Percentiles rank a stretch among this genome's conserved stretches.
Conservation (phyloP, 2,797 vertebrate species). For the Hydrocynus forskahlii region DNA sequence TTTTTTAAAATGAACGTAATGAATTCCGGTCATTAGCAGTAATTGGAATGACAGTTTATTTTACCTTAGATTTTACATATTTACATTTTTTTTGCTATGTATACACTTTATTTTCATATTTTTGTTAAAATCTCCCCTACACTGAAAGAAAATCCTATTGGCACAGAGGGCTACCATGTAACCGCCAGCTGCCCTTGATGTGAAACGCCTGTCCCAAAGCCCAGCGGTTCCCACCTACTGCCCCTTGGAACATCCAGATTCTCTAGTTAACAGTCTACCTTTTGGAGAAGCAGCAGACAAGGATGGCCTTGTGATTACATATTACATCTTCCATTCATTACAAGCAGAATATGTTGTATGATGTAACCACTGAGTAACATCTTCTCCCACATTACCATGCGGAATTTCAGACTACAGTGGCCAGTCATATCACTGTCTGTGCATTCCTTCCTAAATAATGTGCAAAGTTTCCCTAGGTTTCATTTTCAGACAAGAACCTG, state of each 20-base stretch:
- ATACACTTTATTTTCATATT: no score
- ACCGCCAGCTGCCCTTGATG: not conserved
- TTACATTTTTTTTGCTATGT: no score
- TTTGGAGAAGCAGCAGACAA: not conserved
- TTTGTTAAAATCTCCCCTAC: not conserved
- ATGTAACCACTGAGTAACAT: not conserved
- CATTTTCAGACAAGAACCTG: not conserved
- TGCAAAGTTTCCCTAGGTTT: not conserved
- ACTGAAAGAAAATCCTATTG: not conserved
- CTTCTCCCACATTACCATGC: not conserved
- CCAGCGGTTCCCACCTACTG: not conserved
- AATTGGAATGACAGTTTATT: not conserved
- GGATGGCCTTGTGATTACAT: not conserved
- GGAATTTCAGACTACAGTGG: not conserved
- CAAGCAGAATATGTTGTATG: not conserved
- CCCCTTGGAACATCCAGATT: not conserved
- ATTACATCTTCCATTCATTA: not conserved
- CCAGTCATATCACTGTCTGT: not conserved
- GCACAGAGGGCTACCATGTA: no score
- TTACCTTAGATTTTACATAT: no score
- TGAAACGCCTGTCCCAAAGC: not conserved
- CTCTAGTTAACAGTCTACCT: not conserved
- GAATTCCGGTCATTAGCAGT: no score
- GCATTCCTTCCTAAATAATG: not conserved
- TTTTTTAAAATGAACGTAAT: no score